These are phyloP conservation scores for Parasteatoda tepidariorum DNA, from an alignment of 1,140 invertebrate species.

Conservation along the genomic window DNA sequence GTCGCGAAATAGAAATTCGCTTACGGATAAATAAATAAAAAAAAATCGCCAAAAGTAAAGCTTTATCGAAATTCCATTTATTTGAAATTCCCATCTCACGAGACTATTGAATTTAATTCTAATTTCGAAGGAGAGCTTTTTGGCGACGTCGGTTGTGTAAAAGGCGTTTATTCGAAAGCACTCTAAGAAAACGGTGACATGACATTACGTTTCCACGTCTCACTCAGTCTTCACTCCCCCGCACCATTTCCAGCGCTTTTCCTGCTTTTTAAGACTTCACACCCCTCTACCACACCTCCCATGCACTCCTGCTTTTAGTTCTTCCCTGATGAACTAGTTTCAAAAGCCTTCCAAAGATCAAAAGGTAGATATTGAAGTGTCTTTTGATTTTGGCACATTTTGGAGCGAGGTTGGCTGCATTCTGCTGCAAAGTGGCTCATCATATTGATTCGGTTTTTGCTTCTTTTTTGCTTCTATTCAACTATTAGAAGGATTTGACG, in stretches of 20 bases:
- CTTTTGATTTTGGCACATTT: slow-evolving; percentile 40
- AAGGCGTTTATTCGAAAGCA: slow-evolving; percentile 26
- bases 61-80: neutral
- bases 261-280: neutral
- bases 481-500: too few species aligned
- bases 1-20: too few species aligned
- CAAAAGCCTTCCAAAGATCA: slow-evolving; percentile 14
- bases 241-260: neutral
- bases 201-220: neutral
- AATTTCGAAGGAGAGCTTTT: neutral
- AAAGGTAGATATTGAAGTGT: slow-evolving; percentile 46
- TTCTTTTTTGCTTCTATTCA: neutral
- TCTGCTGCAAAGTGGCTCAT: slow-evolving; percentile 14
- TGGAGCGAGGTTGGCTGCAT: neutral
- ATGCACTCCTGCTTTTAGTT: neutral
- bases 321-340: slow-evolving; percentile 36
- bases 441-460: neutral
- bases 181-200: slow-evolving; percentile 4
- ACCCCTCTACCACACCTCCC: neutral
- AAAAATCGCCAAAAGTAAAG: too few species aligned
- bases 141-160: neutral
- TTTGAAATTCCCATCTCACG: neutral
- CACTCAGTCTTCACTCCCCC: neutral
- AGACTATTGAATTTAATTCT: neutral
- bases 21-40: too few species aligned